Base-by-base conservation (phyloP, 1,140 invertebrate species). In the Drosophila subpulchrella region DNA sequence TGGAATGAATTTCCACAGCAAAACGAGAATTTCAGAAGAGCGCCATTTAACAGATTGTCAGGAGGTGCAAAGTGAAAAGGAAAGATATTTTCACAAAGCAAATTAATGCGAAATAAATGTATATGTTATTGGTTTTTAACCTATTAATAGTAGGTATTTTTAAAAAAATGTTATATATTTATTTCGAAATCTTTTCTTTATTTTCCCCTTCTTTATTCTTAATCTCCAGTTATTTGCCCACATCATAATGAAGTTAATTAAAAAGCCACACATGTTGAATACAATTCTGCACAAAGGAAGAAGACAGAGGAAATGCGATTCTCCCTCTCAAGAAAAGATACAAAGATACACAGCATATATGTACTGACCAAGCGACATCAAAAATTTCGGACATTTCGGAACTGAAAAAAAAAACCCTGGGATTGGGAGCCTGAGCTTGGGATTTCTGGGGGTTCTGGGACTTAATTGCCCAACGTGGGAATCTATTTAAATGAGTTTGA, bases 401-500 rank as follows among this genome's bases (percentile, higher is more conserved):
- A 27, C 42, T 32, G 6, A 46, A 68, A 54, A n/a, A n/a, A 30
- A 54, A n/a, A n/a, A 20, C 42, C 15, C 27, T 46, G 8, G 58
- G 15, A 38, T 24, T 38, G 51, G 42, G 48, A 62, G 70, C 72
- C 63, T 56, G 58, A 46, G 41, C 62, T 58, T 59, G 53, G 50
- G 56, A 39, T 71, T 81, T 59, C 11, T 6, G 32, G 32, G 32
- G 71, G 60, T 34, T 58, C 57, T 76, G 81, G 54, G 77, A 46
- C 81, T 78, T 88, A 88, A 88, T 88, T 88, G 84, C 81, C 72
- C 63, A 88, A 83, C 84, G 83, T 88, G 83, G 83, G 83, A 88
- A 86, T 75, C 65, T 72, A 83, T 84, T 83, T 83, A 84, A 83
- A 83, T 84, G 76, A 70, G 72, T 30, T 56, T 39, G 44, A 57